These are phyloP conservation scores for Saccopteryx bilineata DNA, from an alignment of 2,113 vertebrate genomes.

Conservation along the genomic window DNA sequence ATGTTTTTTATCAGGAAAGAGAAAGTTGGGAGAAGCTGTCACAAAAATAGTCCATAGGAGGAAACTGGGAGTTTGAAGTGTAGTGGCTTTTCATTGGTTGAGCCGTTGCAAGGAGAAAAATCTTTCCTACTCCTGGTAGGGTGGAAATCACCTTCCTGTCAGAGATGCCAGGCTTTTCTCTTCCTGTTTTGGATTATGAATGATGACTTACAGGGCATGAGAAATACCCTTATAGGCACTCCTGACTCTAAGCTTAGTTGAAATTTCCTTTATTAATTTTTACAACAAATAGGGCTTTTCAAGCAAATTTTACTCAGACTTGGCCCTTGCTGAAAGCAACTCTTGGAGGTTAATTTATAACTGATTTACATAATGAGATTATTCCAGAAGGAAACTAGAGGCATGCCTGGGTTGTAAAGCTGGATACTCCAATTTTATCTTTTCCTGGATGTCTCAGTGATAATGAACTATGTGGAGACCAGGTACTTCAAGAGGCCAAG, in stretches of 20 bases:
- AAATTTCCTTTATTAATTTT: not conserved
- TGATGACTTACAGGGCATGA: not conserved
- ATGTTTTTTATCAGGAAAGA: not conserved
- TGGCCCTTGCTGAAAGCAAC: not conserved
- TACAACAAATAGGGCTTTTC: not conserved
- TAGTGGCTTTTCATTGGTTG: not conserved
- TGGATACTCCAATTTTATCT: not conserved
- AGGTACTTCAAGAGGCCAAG: too few species aligned
- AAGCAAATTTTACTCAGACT: not conserved
- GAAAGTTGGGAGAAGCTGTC: not conserved
- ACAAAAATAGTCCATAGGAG: not conserved
- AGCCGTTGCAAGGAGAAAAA: not conserved
- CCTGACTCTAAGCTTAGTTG: not conserved
- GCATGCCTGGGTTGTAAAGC: not conserved
- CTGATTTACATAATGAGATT: not conserved
- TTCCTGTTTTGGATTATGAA: not conserved
- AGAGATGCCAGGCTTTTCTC: not conserved
- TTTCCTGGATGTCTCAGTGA: not conserved
- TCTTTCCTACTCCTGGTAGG: not conserved
- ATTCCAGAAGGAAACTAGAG: not conserved
- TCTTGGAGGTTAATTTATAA: not conserved
- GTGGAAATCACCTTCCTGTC: not conserved
- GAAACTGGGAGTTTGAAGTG: not conserved
- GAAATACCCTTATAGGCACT: not conserved
- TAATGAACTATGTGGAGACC: too few species aligned